Conservation (phyloP, 2,888 invertebrate genomes). For the Spisula solida region DNA sequence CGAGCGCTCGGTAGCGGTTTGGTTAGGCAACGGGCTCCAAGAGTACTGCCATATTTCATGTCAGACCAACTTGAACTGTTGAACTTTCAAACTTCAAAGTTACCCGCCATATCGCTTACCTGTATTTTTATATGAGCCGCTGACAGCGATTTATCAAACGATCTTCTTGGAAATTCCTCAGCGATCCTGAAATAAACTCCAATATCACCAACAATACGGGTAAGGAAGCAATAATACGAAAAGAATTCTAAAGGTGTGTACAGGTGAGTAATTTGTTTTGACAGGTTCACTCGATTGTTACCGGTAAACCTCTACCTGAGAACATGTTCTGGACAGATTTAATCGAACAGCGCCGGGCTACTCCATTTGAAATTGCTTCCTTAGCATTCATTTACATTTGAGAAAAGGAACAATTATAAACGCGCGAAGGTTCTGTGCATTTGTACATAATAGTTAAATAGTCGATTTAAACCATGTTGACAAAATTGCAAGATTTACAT, state of each 20-base stretch:
- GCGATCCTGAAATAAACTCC: background rate
- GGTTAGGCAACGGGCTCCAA: too few relatives aligned
- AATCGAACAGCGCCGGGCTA: background rate
- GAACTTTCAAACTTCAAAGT: background rate
- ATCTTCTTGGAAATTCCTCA: background rate
- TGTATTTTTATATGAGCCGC: background rate
- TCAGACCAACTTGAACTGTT: too few relatives aligned
- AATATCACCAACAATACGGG: background rate
- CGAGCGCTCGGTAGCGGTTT: too few relatives aligned
- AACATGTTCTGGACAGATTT: background rate
- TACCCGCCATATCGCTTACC: slow-evolving; percentile 3
- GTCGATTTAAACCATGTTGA: too few relatives aligned
- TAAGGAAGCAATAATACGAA: background rate
- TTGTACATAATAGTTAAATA: too few relatives aligned
- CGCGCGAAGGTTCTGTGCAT: too few relatives aligned
- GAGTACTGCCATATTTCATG: too few relatives aligned
- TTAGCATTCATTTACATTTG: too few relatives aligned
- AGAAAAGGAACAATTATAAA: too few relatives aligned
- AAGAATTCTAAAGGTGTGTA: slow-evolving; percentile 19
- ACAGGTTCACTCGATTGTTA: slow-evolving; percentile 15
- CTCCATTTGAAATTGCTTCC: too few relatives aligned
- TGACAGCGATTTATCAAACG: background rate
- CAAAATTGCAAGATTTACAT: too few relatives aligned
- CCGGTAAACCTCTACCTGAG: background rate
- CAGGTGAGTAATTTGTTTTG: slow-evolving; percentile 28